Evolutionary conservation across 1,140 invertebrate genomes (phyloP).

Genomic region (Leptonema lineaticorne): DNA sequence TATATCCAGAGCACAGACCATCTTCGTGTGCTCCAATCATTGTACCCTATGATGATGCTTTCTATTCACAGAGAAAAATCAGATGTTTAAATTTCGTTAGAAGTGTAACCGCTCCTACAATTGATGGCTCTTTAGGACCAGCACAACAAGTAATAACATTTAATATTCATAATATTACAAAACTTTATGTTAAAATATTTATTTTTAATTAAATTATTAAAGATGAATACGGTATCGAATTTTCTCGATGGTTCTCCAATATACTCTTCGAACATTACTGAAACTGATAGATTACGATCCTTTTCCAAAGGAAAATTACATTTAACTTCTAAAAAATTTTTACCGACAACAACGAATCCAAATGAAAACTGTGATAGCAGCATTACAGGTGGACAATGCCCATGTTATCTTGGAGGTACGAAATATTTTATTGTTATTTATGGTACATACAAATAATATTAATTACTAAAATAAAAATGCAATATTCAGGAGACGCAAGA

Average conservation of each 20-base stretch:
- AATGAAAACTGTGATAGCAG: conserved; percentile 63
- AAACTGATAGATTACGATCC: conserved; percentile 52
- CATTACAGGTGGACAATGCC: conserved; percentile 63
- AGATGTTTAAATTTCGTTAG: conserved; percentile 64
- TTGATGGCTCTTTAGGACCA: conserved; percentile 74
- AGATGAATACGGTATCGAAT: conserved; percentile 71
- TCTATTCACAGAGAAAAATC: conserved; percentile 61
- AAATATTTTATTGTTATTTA: not conserved
- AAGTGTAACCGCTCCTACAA: conserved; percentile 60
- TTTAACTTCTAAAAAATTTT: conserved; percentile 51
- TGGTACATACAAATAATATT: not conserved
- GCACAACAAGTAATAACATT: conserved; percentile 65
- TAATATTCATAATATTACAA: not conserved
- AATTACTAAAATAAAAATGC: too few relatives aligned
- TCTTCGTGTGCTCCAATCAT: conserved; percentile 67
- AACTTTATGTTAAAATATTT: not conserved
- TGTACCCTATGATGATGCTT: conserved; percentile 63
- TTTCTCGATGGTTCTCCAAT: conserved; percentile 69
- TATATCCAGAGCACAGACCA: conserved; percentile 47
- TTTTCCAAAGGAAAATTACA: conserved; percentile 55
- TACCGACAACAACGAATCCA: conserved; percentile 66
- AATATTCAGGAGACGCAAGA: conserved; percentile 65
- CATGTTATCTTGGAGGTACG: conserved; percentile 59
- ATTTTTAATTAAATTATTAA: conserved; percentile 35
- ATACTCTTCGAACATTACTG: conserved; percentile 59